phyloP scores from a whole-genome alignment of 1,140 invertebrate species.

The Sinella curviseta region DNA sequence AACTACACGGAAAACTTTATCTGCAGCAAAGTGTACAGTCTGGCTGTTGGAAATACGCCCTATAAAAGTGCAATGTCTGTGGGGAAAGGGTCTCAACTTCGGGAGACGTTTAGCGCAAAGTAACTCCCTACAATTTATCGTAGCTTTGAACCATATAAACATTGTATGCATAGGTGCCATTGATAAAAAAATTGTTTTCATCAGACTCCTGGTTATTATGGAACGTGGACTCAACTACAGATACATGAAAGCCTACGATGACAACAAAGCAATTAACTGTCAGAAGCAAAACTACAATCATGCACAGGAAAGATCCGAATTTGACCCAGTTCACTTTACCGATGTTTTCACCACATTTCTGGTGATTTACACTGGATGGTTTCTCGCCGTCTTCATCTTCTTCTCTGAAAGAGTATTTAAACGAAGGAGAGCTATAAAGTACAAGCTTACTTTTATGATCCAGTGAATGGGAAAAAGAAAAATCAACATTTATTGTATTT shows the following conservation, averaged over 20 bases:
- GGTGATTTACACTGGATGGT: neutral
- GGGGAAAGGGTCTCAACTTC: neutral
- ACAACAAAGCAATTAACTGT: neutral
- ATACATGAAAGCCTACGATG: neutral
- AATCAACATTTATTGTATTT: no score
- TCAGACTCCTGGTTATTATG: neutral
- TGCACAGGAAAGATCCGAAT: neutral
- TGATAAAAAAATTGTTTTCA: neutral
- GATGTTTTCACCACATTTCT: conserved; percentile 13
- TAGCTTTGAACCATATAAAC: neutral
- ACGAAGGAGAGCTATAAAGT: neutral
- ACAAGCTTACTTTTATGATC: no score
- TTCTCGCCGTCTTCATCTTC: neutral
- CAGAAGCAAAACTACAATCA: neutral
- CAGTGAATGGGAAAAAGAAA: no score
- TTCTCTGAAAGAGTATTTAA: neutral
- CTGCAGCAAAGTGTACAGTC: neutral
- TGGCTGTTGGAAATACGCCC: neutral
- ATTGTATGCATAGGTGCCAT: no score
- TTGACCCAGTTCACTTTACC: neutral
- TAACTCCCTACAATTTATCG: neutral
- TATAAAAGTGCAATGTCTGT: conserved; percentile 17
- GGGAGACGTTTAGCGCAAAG: neutral
- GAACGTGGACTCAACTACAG: conserved; percentile 16
- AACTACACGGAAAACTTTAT: neutral